These are phyloP conservation scores for Ceratosolen fusciceps DNA, from an alignment of 1,140 invertebrate species.

Conservation along the genomic window DNA sequence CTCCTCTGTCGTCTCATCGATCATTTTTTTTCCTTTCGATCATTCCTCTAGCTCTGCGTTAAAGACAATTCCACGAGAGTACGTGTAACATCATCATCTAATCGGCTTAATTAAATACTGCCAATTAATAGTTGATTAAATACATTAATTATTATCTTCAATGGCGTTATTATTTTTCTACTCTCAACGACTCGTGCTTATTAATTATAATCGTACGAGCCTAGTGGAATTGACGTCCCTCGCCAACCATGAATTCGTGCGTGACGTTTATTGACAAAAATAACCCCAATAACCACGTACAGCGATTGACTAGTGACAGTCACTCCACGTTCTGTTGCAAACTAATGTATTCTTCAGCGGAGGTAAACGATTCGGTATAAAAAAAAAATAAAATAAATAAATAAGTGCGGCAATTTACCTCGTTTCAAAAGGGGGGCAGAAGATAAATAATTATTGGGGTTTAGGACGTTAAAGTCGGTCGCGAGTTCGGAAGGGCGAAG, in stretches of 20 bases:
- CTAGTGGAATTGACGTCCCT: not conserved
- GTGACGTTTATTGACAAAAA: not conserved
- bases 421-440: not conserved
- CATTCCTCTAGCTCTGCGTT: not conserved
- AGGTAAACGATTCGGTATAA: not conserved
- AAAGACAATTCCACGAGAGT: constrained; percentile 10
- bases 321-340: too few species aligned
- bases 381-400: too few species aligned
- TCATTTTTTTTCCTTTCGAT: constrained; percentile 30
- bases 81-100: not conserved
- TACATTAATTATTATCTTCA: constrained; percentile 27
- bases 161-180: constrained; percentile 23
- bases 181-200: not conserved
- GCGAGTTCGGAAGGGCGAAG: not conserved
- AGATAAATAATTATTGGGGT: constrained; percentile 34
- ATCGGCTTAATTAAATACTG: constrained; percentile 27
- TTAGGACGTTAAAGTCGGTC: too few species aligned
- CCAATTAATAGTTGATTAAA: constrained; percentile 40
- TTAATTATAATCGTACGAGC: constrained; percentile 6
- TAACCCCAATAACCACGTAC: not conserved
- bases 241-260: not conserved
- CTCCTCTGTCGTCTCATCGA: constrained; percentile 40
- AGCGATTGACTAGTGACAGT: not conserved
- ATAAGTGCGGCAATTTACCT: constrained; percentile 27
- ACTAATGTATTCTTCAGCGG: too few species aligned